phyloP scores from a whole-genome alignment of 2,797 vertebrate species.

The Ctenopoma kingsleyae region DNA sequence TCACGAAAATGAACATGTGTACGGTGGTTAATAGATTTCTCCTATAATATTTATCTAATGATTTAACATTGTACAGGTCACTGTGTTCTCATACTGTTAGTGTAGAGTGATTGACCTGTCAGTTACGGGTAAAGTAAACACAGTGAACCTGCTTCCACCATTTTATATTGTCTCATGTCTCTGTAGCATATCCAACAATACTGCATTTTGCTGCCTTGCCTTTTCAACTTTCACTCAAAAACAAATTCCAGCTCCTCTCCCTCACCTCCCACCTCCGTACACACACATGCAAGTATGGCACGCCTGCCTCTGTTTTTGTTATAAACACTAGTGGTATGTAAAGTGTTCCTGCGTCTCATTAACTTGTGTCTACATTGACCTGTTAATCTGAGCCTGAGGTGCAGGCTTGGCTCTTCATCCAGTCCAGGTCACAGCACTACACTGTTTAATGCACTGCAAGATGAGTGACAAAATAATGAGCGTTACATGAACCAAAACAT shows the following conservation, averaged over 20 bases:
- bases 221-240: slow-evolving; percentile 58
- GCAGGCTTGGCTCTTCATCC: slow-evolving; percentile 52
- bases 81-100: too few species aligned
- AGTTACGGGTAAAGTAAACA: too few species aligned
- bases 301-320: slow-evolving; percentile 25
- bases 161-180: too few species aligned
- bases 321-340: slow-evolving; percentile 66
- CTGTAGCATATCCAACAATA: slow-evolving; percentile 5
- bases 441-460: not conserved
- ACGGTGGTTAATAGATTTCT: too few species aligned
- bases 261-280: not conserved
- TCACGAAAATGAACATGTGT: too few species aligned
- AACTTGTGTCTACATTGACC: slow-evolving; percentile 62
- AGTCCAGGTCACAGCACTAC: slow-evolving; percentile 43
- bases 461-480: not conserved
- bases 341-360: slow-evolving; percentile 62
- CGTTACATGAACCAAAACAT: not conserved
- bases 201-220: slow-evolving; percentile 12
- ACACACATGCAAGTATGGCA: slow-evolving; percentile 14
- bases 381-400: slow-evolving; percentile 75
- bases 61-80: too few species aligned
- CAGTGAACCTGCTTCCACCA: too few species aligned
- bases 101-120: too few species aligned
- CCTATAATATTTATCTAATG: too few species aligned
- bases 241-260: slow-evolving; percentile 6